A percentile compares a stretch with the other conserved stretches of the same genome.
Evolutionary conservation across 2,113 vertebrate species (phyloP).

Genomic region (Vidua macroura): DNA sequence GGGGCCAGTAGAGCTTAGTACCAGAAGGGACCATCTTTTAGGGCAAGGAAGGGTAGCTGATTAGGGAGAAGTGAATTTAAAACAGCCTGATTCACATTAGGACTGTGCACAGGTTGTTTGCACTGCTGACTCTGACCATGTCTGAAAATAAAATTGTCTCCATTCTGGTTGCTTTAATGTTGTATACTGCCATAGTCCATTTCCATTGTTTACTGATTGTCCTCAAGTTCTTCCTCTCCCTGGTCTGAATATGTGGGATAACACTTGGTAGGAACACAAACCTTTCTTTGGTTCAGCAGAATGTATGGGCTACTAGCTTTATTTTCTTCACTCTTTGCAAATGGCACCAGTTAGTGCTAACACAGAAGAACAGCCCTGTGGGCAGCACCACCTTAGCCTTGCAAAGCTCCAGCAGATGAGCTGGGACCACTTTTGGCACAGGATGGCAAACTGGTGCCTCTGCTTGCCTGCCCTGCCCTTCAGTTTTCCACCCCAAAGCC

Average conservation of each 20-base stretch:
- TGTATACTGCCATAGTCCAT: background rate
- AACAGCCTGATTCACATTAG: background rate
- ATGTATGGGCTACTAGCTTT: background rate
- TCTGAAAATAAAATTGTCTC: background rate
- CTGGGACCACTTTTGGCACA: background rate
- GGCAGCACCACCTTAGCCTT: rapidly evolving
- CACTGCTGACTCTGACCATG: background rate
- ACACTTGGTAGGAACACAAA: background rate
- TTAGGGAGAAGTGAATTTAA: background rate
- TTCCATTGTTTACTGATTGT: background rate
- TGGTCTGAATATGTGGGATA: background rate
- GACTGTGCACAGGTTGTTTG: background rate
- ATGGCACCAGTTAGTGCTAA: background rate
- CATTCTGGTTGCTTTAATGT: background rate
- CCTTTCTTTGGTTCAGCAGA: background rate
- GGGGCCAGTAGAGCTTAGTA: background rate
- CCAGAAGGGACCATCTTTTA: background rate
- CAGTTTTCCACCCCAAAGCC: background rate
- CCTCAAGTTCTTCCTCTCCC: background rate
- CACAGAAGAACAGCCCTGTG: background rate
- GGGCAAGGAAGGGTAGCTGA: background rate
- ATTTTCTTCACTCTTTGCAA: background rate
- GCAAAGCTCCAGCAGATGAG: background rate
- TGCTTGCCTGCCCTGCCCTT: background rate
- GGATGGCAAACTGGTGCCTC: background rate